These are phyloP conservation scores for Palythoa grandiflora DNA, from an alignment of 92 coral and sea anemone genomes.

Conservation along the genomic window DNA sequence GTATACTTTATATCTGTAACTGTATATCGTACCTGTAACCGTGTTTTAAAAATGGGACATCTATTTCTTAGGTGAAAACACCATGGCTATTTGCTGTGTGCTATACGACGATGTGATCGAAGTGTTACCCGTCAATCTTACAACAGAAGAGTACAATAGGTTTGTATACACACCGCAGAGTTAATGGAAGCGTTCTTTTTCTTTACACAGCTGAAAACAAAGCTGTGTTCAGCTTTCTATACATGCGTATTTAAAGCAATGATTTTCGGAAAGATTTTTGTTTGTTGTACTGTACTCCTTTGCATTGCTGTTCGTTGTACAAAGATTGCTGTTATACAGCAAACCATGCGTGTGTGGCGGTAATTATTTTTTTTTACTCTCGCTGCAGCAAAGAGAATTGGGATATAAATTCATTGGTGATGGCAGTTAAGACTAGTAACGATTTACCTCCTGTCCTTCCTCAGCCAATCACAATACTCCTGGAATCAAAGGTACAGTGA, in stretches of 20 bases:
- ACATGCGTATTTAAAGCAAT: no score
- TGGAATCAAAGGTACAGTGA: conserved; percentile 22
- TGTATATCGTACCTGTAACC: no score
- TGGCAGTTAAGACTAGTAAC: conserved; percentile 3
- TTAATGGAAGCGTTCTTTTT: no score
- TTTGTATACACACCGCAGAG: neutral
- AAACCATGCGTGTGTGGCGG: neutral
- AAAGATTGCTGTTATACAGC: neutral
- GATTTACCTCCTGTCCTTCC: conserved; percentile 4
- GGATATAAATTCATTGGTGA: conserved; percentile 4
- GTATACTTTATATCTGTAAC: no score
- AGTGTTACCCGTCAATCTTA: neutral
- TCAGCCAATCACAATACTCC: conserved; percentile 11
- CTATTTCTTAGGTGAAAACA: neutral
- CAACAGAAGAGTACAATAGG: conserved; percentile 26
- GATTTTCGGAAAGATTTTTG: no score
- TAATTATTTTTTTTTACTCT: neutral
- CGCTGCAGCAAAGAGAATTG: conserved; percentile 6
- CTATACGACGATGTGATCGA: conserved; percentile 16
- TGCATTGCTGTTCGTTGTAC: neutral
- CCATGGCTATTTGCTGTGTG: conserved; percentile 3
- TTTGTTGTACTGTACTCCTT: neutral
- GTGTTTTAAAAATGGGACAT: neutral
- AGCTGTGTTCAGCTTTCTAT: no score
- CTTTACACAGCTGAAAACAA: no score